Conservation (phyloP, 2,888 invertebrate genomes). For the Limenitis camilla region DNA sequence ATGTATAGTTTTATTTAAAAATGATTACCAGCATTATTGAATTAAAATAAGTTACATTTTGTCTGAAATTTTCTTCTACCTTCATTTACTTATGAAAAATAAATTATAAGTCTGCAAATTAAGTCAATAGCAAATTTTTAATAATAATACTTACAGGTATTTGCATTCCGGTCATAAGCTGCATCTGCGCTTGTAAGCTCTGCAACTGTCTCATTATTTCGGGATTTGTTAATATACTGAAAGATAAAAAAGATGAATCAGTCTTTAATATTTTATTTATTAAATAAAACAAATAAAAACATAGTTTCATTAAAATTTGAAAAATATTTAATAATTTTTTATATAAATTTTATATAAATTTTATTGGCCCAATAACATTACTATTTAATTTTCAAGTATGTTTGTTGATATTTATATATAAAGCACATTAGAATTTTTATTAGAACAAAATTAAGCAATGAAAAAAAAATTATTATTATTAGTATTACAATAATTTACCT, state of each 20-base stretch:
- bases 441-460: background rate
- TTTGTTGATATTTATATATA: too few relatives aligned
- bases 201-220: conserved; percentile 93
- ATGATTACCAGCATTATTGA: too few relatives aligned
- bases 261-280: background rate
- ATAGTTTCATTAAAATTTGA: too few relatives aligned
- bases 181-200: conserved; percentile 79
- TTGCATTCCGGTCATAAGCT: conserved; percentile 67
- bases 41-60: too few relatives aligned
- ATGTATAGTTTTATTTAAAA: background rate
- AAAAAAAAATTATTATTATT: background rate
- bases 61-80: too few relatives aligned
- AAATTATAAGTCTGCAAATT: too few relatives aligned
- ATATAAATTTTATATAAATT: too few relatives aligned
- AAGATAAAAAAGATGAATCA: conserved; percentile 32
- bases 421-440: too few relatives aligned
- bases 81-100: too few relatives aligned
- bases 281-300: background rate
- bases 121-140: background rate
- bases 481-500: conserved; percentile 37
- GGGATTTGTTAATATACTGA: conserved; percentile 85
- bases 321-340: too few relatives aligned
- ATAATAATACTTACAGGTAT: conserved; percentile 50
- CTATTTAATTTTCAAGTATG: too few relatives aligned
- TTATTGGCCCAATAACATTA: too few relatives aligned